These are phyloP conservation scores for Dromius quadrimaculatus DNA, from an alignment of 2,888 invertebrate genomes.

Conservation along the genomic window DNA sequence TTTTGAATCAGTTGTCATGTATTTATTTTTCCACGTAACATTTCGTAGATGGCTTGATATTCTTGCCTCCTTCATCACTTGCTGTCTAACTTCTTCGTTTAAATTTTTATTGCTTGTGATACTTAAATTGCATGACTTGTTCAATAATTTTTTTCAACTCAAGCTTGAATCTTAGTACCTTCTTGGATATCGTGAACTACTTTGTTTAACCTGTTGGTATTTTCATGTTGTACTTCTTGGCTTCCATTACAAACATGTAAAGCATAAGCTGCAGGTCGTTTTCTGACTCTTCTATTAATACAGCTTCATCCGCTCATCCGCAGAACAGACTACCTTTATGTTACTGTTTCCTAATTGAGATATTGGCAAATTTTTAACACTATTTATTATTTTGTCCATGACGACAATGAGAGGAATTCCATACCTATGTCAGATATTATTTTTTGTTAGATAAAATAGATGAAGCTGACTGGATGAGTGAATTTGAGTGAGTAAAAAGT, in stretches of 20 bases:
- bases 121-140: slow-evolving; percentile 51
- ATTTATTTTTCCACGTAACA: no score
- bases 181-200: slow-evolving; percentile 45
- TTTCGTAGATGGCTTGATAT: no score
- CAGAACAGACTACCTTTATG: slow-evolving; percentile 50
- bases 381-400: slow-evolving; percentile 42
- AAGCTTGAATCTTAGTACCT: slow-evolving; percentile 53
- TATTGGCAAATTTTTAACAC: slow-evolving; percentile 1
- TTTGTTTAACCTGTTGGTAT: no score
- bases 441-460: no score
- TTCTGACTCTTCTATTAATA: slow-evolving; percentile 50
- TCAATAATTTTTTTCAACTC: slow-evolving; percentile 41
- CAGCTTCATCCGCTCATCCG: slow-evolving; percentile 53
- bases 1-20: no score
- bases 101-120: no score
- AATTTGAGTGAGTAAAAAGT: no score
- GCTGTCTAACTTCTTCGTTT: no score
- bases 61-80: no score
- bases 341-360: slow-evolving; percentile 22
- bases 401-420: not conserved
- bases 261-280: slow-evolving; percentile 53
- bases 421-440: slow-evolving; percentile 44
- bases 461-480: no score
- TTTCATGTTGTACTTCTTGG: not conserved
- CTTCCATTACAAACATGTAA: slow-evolving; percentile 42